Conservation (phyloP, 2,797 vertebrate genomes). For the Sternarchorhynchus goeldii region DNA sequence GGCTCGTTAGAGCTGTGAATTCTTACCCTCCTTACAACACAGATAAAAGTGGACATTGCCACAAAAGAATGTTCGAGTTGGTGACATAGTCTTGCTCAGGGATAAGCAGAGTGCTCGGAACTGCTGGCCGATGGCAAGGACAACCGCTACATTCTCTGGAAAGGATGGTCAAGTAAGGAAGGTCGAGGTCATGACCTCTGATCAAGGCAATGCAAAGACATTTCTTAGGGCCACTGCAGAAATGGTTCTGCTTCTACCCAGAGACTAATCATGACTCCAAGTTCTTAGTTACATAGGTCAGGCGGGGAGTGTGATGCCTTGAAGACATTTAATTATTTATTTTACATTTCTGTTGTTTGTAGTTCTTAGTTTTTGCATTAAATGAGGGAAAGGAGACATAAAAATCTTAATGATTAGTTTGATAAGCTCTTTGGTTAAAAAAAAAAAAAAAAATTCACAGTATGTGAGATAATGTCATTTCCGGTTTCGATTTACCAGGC, state of each 20-base stretch:
- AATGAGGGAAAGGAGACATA: too few species aligned
- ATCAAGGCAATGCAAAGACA: constrained; percentile 39
- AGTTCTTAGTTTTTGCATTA: too few species aligned
- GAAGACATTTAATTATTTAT: too few species aligned
- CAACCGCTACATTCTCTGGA: constrained; percentile 30
- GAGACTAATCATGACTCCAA: constrained; percentile 16
- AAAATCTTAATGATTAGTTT: too few species aligned
- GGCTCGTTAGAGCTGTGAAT: constrained; percentile 34
- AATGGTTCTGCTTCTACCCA: constrained; percentile 44
- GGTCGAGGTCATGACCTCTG: constrained; percentile 42
- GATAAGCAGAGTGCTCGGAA: constrained; percentile 25
- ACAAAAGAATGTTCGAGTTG: constrained; percentile 40
- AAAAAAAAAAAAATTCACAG: too few species aligned
- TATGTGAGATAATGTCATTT: too few species aligned
- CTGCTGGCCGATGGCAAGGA: constrained; percentile 41
- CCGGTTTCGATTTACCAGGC: too few species aligned
- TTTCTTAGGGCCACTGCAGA: constrained; percentile 43
- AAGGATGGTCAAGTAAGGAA: constrained; percentile 50
- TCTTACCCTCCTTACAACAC: constrained; percentile 36
- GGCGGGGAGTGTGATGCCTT: too few species aligned
- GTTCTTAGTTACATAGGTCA: too few species aligned
- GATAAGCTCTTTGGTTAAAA: too few species aligned
- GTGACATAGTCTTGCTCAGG: constrained; percentile 48
- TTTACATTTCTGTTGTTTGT: too few species aligned
- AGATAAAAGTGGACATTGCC: constrained; percentile 49